phyloP scores from a whole-genome alignment of 2,113 vertebrate species.

The Vulpes ferrilata region DNA sequence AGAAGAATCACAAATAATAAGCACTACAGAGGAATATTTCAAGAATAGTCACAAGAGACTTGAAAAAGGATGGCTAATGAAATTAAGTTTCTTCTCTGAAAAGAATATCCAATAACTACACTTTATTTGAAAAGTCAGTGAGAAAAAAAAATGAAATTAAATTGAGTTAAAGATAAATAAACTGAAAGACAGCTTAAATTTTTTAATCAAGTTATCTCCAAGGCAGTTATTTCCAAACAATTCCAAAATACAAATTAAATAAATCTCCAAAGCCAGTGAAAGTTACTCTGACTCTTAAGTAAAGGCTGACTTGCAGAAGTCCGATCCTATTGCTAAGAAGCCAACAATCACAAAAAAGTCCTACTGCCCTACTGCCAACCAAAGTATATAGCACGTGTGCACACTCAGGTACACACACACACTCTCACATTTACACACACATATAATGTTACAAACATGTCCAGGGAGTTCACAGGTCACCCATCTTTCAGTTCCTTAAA shows the following conservation, averaged over 20 bases:
- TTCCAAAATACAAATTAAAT: conserved; percentile 65
- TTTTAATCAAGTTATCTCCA: conserved; percentile 19
- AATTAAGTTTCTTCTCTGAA: conserved; percentile 39
- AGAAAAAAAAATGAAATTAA: conserved; percentile 57
- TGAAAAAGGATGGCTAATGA: conserved; percentile 1
- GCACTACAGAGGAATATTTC: background rate
- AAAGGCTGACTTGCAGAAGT: background rate
- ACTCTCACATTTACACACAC: background rate
- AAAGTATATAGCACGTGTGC: background rate
- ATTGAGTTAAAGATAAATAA: conserved; percentile 54
- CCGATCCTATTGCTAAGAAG: background rate
- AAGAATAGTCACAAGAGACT: conserved; percentile 39
- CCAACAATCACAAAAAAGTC: background rate
- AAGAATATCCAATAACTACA: conserved; percentile 7
- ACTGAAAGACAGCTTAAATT: background rate
- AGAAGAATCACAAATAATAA: conserved; percentile 32
- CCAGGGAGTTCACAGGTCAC: background rate
- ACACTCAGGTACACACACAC: background rate
- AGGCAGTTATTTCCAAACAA: conserved; percentile 33
- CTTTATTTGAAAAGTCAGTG: conserved; percentile 44
- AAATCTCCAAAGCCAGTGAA: background rate
- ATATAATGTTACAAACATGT: background rate
- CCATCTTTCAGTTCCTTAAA: background rate
- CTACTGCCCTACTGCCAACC: background rate
- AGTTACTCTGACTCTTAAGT: background rate